Evolutionary conservation across 2,113 vertebrate genomes (phyloP).

Genomic region (Indri indri): DNA sequence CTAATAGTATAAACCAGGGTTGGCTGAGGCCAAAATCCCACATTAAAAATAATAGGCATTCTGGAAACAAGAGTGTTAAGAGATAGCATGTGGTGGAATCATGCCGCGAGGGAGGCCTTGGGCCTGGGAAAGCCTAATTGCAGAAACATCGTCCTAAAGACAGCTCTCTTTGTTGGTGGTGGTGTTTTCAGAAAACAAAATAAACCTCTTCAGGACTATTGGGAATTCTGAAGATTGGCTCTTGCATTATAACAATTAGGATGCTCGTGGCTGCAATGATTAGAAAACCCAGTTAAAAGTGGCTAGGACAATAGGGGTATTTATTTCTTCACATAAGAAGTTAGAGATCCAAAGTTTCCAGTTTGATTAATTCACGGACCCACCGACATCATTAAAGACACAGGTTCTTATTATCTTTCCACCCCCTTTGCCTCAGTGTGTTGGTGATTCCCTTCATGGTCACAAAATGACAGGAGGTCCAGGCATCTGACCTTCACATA

Average conservation of each 20-base stretch:
- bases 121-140: background rate
- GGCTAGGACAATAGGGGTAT: background rate
- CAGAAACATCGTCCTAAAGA: background rate
- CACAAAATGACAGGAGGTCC: background rate
- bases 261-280: background rate
- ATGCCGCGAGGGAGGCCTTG: background rate
- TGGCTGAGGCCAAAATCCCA: slow-evolving; percentile 38
- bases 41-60: slow-evolving; percentile 59
- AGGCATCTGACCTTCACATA: background rate
- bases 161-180: background rate
- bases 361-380: background rate
- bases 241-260: background rate
- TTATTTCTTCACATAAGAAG: background rate
- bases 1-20: slow-evolving; percentile 56
- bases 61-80: slow-evolving; percentile 52
- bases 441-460: background rate
- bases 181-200: slow-evolving; percentile 31
- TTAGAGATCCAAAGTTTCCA: background rate
- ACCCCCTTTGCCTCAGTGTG: background rate
- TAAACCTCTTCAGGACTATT: background rate
- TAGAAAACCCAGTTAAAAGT: background rate
- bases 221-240: background rate
- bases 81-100: background rate
- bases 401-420: background rate
- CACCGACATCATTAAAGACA: background rate